Conservation (phyloP, 2,888 invertebrate genomes). For the Ennomos quercinarius region DNA sequence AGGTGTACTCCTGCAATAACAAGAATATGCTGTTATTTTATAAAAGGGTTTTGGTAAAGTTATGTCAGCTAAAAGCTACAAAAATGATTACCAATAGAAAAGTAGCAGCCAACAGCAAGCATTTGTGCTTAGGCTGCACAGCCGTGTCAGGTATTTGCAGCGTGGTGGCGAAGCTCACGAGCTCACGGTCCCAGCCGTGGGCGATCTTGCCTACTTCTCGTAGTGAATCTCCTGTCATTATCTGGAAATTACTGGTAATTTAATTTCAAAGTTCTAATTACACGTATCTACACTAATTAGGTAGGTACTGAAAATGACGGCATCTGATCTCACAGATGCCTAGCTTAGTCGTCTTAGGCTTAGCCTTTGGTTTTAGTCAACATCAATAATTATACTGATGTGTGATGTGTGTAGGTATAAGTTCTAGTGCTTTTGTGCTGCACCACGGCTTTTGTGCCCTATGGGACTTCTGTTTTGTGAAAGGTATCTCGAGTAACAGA, state of each 20-base stretch:
- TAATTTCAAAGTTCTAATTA: too few relatives aligned
- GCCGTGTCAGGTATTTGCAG: constrained; percentile 90
- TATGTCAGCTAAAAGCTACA: background rate
- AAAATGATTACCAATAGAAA: constrained; percentile 90
- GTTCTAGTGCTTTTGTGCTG: too few relatives aligned
- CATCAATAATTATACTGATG: too few relatives aligned
- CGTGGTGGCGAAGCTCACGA: constrained; percentile 90
- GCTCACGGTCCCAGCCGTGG: constrained; percentile 89
- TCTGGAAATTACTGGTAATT: constrained; percentile 60
- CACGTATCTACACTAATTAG: too few relatives aligned
- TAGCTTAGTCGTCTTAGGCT: too few relatives aligned
- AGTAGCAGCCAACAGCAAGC: constrained; percentile 91
- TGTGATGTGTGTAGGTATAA: too few relatives aligned
- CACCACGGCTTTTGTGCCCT: too few relatives aligned
- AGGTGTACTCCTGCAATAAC: constrained; percentile 88
- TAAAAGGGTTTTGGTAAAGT: background rate
- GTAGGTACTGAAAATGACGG: too few relatives aligned
- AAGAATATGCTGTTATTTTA: background rate
- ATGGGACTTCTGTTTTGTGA: too few relatives aligned
- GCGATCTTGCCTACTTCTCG: constrained; percentile 88
- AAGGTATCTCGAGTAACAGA: too few relatives aligned
- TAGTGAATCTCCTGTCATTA: constrained; percentile 84
- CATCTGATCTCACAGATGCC: too few relatives aligned
- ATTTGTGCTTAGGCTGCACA: constrained; percentile 91
- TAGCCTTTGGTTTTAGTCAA: too few relatives aligned